Evolutionary conservation across 1,140 invertebrate species (phyloP), one percentile per base, ranked within the genome.

Genomic region (Drosophila pandora): DNA sequence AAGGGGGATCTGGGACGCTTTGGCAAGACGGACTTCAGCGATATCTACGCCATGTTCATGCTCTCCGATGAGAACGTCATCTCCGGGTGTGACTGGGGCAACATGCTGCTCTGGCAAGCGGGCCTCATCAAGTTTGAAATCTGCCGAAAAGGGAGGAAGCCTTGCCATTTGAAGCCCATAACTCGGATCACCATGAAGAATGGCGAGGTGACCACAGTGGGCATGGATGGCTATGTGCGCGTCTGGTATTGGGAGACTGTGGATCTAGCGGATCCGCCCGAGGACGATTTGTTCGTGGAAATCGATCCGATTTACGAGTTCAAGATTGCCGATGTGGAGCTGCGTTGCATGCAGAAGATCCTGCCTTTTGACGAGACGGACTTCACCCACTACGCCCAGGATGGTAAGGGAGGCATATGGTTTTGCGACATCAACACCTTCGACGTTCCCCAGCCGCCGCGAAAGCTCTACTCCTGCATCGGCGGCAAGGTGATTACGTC

Each of bases 161-260:
- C 94, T 0, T 97, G 97, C 90, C 97, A 98, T 76, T 87, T 93
- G 2, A 95, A 93, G 30, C 93, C 95, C 12, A 95, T 97, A 34
- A 94, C 94, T 10, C 95, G 96, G 78, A 95, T 98, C 55, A 94
- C 96, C 61, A 95, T 94, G 78, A 90, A 92, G 13, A 93, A 95
- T 45, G 94, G 94, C 4, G 94, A 95, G 80, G 92, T 95, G n/a
- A 94, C 93, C 41, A 94, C 94, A 0, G 92, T 94, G 77, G 94
- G 96, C 8, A 93, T 95, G 79, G 97, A 98, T 92, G 97, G 97
- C 0, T 96, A 94, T 88, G 94, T 98, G 13, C 93, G 95, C 57
- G 93, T 96, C 21, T 98, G 97, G 97, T 96, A 95, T 88, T 97
- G 97, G 93, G 96, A 97, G 61, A 95, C 95, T 0, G 96, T 98